Conservation (phyloP, 2,113 vertebrate genomes). For the Onychostruthus taczanowskii region DNA sequence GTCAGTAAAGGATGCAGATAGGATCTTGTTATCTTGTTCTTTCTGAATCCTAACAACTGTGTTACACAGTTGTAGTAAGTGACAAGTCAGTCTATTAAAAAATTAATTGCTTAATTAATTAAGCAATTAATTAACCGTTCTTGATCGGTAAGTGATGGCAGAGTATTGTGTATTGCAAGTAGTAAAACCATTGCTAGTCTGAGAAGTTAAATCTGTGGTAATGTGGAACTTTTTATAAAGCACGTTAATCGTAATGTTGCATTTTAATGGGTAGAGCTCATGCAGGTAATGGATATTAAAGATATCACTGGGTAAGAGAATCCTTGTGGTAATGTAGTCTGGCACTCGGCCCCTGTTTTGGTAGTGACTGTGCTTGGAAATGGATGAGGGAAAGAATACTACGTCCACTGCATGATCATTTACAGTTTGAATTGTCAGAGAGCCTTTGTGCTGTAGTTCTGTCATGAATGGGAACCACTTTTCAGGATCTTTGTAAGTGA, state of each 20-base stretch:
- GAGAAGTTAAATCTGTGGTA: not conserved
- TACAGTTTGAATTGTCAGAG: not conserved
- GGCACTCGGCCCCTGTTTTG: not conserved
- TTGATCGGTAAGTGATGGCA: not conserved
- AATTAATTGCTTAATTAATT: not conserved
- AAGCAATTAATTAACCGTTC: too few relatives aligned
- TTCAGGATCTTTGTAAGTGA: not conserved
- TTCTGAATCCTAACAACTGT: not conserved
- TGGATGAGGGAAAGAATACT: not conserved
- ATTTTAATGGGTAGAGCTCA: not conserved
- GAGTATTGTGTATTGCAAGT: not conserved
- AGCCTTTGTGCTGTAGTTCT: not conserved
- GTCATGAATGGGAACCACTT: not conserved
- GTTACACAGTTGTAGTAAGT: not conserved
- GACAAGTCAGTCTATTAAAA: not conserved
- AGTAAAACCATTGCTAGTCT: not conserved
- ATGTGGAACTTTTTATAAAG: not conserved
- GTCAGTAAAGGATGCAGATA: not conserved
- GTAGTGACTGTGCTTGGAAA: not conserved
- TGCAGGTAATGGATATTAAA: not conserved
- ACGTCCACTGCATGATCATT: not conserved
- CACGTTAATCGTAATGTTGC: rapidly evolving
- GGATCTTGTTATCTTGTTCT: not conserved
- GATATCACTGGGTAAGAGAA: not conserved
- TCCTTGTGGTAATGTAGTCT: not conserved